Evolutionary conservation across 2,888 invertebrate genomes (phyloP), one percentile per base, ranked within the genome.

Genomic region (Seira musarum): DNA sequence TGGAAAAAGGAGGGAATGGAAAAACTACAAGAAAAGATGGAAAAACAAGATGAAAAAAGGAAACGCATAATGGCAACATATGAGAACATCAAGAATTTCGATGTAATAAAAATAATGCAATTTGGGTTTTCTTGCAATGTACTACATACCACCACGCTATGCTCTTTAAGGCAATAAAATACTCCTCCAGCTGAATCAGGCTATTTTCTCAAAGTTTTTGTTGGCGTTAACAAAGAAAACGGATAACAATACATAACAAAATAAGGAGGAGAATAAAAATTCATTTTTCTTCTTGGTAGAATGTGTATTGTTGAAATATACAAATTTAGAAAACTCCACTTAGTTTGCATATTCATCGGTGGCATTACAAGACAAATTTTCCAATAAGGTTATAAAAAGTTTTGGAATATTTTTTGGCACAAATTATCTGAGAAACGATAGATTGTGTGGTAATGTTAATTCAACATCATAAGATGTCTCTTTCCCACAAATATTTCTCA

Each of bases 91-190:
- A 53, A 53, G n/a, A 53, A 53, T 53, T 53, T 53, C 53, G 13
- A 53, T 53, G 53, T 53, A 53, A 53, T 53, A 53, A 53, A 53
- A 53, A 53, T 53, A 53, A 53, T 53, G 53, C 53, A 53, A 53
- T 53, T 53, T 17, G 30, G n/a, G 30, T 53, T 53, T 53, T 53
- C 53, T 53, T 30, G 30, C 30, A 30, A 30, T 30, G 30, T 30
- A 30, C 30, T 2, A 30, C 8, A 30, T 8, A 30, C 30, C 3
- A 30, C 3, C 30, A 30, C 30, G 30, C 30, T 30, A 30, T 8
- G 30, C 30, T 30, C 30, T 30, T n/a, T n/a, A n/a, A 40, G 13
- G 53, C 53, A 53, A 53, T 53, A 53, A 53, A 53, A 53, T 30
- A 30, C 53, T 53, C 3, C 13, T 53, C 30, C 30, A 30, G 53